Evolutionary conservation across 2,113 vertebrate species (phyloP).

Genomic region (Cathartes aura): DNA sequence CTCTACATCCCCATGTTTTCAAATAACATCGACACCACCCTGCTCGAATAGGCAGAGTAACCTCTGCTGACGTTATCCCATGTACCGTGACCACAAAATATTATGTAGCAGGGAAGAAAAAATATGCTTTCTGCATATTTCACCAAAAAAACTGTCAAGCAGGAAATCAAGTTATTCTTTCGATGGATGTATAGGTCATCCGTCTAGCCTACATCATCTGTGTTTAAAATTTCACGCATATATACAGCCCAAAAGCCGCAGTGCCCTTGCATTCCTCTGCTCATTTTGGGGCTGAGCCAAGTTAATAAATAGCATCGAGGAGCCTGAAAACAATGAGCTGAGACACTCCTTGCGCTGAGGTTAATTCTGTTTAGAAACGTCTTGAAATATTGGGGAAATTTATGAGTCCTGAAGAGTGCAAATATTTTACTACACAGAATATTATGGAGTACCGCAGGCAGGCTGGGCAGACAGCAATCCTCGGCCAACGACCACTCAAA

Average conservation of each 20-base stretch:
- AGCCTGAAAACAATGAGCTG: background rate
- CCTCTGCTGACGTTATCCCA: background rate
- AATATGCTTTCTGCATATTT: background rate
- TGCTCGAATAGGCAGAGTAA: background rate
- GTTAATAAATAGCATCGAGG: background rate
- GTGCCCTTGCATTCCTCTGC: background rate
- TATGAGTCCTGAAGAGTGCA: background rate
- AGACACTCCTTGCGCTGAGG: background rate
- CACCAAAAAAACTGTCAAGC: background rate
- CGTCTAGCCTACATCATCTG: background rate
- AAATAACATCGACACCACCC: too few species aligned
- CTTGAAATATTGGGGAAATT: background rate
- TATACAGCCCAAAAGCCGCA: background rate
- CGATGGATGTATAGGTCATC: background rate
- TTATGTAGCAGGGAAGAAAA: background rate
- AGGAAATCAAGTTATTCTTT: background rate
- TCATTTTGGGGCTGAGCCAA: background rate
- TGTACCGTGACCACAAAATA: background rate
- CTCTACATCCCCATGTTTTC: background rate
- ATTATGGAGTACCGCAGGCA: fast-evolving
- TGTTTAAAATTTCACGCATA: background rate
- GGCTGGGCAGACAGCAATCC: background rate
- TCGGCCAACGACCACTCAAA: background rate
- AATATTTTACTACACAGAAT: background rate
- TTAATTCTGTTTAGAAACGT: background rate